phyloP scores from a whole-genome alignment of 1,140 invertebrate genomes.

The Reticulitermes speratus region DNA sequence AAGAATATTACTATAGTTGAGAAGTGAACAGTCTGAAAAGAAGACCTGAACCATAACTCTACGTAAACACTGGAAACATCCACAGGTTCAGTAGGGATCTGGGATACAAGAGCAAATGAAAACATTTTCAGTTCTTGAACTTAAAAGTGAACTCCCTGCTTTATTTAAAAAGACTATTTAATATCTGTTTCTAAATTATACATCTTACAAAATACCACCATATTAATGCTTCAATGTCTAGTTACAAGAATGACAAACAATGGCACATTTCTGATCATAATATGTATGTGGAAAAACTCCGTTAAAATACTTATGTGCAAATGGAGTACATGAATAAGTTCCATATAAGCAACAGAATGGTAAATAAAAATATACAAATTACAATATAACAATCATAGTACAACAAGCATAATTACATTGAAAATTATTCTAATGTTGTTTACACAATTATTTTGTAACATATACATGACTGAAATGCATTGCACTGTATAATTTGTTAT shows the following conservation, averaged over 20 bases:
- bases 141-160: neutral
- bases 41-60: no score
- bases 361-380: conserved; percentile 19
- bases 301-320: neutral
- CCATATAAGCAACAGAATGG: neutral
- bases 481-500: neutral
- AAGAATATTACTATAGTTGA: no score
- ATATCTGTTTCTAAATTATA: neutral
- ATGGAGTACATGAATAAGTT: neutral
- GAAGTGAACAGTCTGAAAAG: no score
- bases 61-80: no score
- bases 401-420: conserved; percentile 12
- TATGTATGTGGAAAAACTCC: neutral
- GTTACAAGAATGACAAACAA: neutral
- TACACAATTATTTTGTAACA: neutral
- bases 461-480: neutral
- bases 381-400: neutral
- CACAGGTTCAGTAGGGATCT: neutral
- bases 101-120: neutral
- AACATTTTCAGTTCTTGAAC: neutral
- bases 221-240: neutral
- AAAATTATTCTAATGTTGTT: neutral
- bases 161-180: neutral
- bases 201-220: neutral
- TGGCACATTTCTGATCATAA: neutral